Percentiles rank a stretch among this genome's conserved stretches.
Evolutionary conservation across 2,113 vertebrate genomes (phyloP).

Genomic region (Bothrops jararaca): DNA sequence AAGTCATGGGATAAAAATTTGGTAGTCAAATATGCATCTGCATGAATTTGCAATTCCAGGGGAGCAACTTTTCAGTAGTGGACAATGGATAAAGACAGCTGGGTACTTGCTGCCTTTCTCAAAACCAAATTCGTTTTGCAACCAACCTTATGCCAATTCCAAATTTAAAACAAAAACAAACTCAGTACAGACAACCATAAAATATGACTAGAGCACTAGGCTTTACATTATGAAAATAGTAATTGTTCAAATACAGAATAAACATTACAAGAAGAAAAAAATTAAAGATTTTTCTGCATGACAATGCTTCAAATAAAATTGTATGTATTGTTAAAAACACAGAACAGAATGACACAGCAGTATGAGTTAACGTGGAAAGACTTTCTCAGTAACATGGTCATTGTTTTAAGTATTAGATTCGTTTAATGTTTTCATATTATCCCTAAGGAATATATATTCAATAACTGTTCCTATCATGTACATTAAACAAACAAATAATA

Average conservation of each 20-base stretch:
- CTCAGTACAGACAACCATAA: neutral
- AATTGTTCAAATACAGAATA: neutral
- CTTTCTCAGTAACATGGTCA: conserved; percentile 6
- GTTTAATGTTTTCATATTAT: conserved; percentile 7
- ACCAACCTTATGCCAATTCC: neutral
- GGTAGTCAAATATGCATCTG: neutral
- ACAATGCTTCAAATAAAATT: neutral
- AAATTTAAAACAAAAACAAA: neutral
- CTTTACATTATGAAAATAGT: neutral
- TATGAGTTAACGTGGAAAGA: neutral
- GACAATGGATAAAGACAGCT: neutral
- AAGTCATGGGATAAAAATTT: neutral
- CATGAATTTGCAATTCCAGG: neutral
- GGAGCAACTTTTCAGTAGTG: neutral
- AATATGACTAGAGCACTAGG: neutral
- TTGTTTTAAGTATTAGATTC: neutral
- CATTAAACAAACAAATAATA: too few relatives aligned
- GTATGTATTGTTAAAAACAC: neutral
- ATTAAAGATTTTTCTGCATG: neutral
- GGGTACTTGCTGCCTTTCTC: neutral
- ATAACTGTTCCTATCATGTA: too few relatives aligned
- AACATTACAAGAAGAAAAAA: neutral
- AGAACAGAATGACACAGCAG: conserved; percentile 26
- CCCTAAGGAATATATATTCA: neutral
- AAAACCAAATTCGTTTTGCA: neutral